Base-by-base conservation (phyloP, 2,113 vertebrate species). In the Scomber japonicus region DNA sequence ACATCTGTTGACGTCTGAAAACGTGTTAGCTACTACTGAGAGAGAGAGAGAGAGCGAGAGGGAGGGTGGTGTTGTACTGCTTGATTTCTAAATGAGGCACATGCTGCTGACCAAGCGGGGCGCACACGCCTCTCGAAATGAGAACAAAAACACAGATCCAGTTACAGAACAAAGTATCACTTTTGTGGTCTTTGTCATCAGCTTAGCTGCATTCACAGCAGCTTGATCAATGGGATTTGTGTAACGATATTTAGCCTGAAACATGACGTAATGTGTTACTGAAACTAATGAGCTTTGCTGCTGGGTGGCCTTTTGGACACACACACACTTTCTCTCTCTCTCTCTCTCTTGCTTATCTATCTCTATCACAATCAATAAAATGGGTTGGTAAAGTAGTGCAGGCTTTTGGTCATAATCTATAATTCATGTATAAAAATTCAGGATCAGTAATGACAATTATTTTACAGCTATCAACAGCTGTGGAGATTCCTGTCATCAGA, bases 1-100 rank as follows among this genome's bases (percentile, higher is more conserved):
- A 94, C 90, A 94, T 94, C 91, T 94, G 92, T 88, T 90, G 92
- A 92, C 69, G 65, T 92, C 92, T 88, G 83, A 85, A 80, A 87
- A 92, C 13, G 82, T 89, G 89, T 92, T 88, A 83, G 85, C 86
- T 84, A 91, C 87, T 77, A 90, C 69, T 67, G 86, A 87, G 77
- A 80, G 54, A 62, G 75, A 62, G 51, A 48, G 53, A 45, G 53
- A 19, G 75, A 44, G 51, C 49, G 57, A 60, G 77, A 59, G 68
- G 70, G 74, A 74, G 55, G 71, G 85, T 63, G 82, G 53, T 63
- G 84, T 69, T 87, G 85, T 92, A 92, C 71, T 67, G 79, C 81
- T 86, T 92, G 91, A 92, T 93, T 93, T 94, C 88, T 85, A 92
- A 93, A 91, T 88, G 90, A 92, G 67, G 80, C 85, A 80, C 91